Conservation (phyloP, 2,888 invertebrate genomes). For the Branchipolynoe longqiensis region DNA sequence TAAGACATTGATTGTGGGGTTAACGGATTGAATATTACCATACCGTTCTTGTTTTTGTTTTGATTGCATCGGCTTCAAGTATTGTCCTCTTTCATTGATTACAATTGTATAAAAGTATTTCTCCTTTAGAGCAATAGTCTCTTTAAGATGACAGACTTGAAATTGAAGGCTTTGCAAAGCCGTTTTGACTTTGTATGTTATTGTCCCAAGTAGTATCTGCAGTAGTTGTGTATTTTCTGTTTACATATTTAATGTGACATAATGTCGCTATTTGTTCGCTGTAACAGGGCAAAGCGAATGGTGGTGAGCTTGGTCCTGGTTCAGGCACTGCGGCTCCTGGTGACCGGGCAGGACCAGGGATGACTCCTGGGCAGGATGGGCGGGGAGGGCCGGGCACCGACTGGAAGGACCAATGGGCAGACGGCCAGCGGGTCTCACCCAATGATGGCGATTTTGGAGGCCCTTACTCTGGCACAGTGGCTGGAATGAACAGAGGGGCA, state of each 20-base stretch:
- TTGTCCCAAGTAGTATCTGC: too few relatives aligned
- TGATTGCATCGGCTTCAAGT: too few relatives aligned
- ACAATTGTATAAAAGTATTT: too few relatives aligned
- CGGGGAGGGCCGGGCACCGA: constrained; percentile 14
- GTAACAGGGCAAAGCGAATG: constrained; percentile 18
- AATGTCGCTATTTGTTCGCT: constrained; percentile 6
- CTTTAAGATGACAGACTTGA: too few relatives aligned
- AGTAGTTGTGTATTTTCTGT: too few relatives aligned
- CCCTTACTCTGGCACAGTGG: constrained; percentile 39
- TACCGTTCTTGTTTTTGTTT: too few relatives aligned
- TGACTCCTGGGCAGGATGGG: constrained; percentile 33
- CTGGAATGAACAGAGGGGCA: constrained; percentile 1
- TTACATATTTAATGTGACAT: neutral
- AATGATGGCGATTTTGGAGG: constrained; percentile 17
- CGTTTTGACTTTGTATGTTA: too few relatives aligned
- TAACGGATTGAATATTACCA: too few relatives aligned
- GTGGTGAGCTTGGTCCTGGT: constrained; percentile 2
- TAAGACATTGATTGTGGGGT: too few relatives aligned
- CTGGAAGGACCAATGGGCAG: constrained; percentile 38
- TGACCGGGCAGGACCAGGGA: constrained; percentile 36
- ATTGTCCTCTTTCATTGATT: too few relatives aligned
- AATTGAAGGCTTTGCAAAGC: too few relatives aligned
- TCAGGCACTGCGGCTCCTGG: neutral
- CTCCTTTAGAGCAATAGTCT: too few relatives aligned
- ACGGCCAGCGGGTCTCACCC: neutral